Percentiles rank a stretch among this genome's conserved stretches.
phyloP scores from a whole-genome alignment of 2,888 invertebrate genomes.

The Dendrolimus pini region DNA sequence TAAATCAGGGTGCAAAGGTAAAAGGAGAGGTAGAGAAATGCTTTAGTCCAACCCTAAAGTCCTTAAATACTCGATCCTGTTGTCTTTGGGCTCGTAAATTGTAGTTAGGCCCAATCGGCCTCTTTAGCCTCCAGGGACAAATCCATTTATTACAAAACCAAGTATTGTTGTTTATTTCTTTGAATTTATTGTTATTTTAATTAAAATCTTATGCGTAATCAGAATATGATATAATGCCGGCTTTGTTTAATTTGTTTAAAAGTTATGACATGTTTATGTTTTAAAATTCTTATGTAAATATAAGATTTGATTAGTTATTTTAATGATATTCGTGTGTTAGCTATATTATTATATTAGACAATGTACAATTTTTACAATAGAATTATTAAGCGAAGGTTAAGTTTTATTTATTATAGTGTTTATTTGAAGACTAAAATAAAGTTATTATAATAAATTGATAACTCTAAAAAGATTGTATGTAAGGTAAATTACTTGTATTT shows the following conservation, averaged over 20 bases:
- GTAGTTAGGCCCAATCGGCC: conserved; percentile 48
- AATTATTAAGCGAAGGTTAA: background rate
- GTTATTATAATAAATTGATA: too few relatives aligned
- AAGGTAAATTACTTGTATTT: too few relatives aligned
- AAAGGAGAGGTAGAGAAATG: too few relatives aligned
- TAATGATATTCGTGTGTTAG: background rate
- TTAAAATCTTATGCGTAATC: conserved; percentile 11
- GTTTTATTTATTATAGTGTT: background rate
- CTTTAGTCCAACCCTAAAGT: conserved; percentile 11
- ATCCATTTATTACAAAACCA: conserved; percentile 25
- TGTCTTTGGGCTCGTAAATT: conserved; percentile 47
- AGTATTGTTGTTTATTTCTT: conserved; percentile 16
- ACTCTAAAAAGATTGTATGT: too few relatives aligned
- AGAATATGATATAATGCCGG: background rate
- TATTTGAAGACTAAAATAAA: too few relatives aligned
- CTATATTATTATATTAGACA: background rate
- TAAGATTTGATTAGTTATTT: background rate
- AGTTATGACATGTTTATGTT: background rate
- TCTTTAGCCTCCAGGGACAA: conserved; percentile 30
- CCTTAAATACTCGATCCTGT: conserved; percentile 16
- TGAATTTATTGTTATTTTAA: conserved; percentile 29
- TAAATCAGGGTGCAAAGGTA: too few relatives aligned
- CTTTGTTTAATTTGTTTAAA: background rate
- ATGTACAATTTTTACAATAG: background rate
- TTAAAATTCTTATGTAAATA: background rate